Percentiles rank a stretch among this genome's conserved stretches.
These are phyloP conservation scores for Limnephilus rhombicus DNA, from an alignment of 2,888 invertebrate genomes.

Conservation along the genomic window DNA sequence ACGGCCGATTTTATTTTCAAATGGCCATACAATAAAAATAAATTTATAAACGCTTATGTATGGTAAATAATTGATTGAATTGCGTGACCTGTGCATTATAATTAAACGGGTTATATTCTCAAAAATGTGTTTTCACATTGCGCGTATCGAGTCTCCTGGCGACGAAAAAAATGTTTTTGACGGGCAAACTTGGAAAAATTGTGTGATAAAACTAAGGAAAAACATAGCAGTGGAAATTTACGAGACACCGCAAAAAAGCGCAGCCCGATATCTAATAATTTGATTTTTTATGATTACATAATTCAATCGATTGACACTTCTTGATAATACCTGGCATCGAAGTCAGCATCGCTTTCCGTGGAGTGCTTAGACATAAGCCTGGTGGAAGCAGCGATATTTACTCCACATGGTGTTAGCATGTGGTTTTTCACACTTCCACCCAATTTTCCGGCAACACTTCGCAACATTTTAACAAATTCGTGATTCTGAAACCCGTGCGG, in stretches of 20 bases:
- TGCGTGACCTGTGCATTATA: neutral
- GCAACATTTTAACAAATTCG: slow-evolving; percentile 53
- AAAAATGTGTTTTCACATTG: neutral
- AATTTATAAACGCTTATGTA: neutral
- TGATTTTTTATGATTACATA: slow-evolving; percentile 72
- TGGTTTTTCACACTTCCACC: slow-evolving; percentile 67
- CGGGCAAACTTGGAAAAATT: neutral
- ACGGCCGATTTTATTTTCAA: neutral
- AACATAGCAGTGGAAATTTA: neutral
- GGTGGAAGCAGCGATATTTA: slow-evolving; percentile 66
- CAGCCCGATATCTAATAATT: neutral
- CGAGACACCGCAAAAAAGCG: neutral
- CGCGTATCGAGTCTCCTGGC: neutral
- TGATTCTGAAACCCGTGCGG: slow-evolving; percentile 6
- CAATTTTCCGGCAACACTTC: slow-evolving; percentile 52
- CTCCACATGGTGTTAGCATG: slow-evolving; percentile 67
- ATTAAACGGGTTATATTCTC: neutral
- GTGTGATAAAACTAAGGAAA: neutral
- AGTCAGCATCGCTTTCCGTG: slow-evolving; percentile 89
- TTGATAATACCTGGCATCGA: slow-evolving; percentile 82
- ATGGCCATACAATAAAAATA: neutral
- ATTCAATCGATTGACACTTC: slow-evolving; percentile 71
- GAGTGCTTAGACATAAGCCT: slow-evolving; percentile 71
- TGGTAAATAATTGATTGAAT: neutral
- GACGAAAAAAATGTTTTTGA: neutral